Base-by-base conservation (phyloP, 1,140 invertebrate species). In the Hirudo medicinalis region DNA sequence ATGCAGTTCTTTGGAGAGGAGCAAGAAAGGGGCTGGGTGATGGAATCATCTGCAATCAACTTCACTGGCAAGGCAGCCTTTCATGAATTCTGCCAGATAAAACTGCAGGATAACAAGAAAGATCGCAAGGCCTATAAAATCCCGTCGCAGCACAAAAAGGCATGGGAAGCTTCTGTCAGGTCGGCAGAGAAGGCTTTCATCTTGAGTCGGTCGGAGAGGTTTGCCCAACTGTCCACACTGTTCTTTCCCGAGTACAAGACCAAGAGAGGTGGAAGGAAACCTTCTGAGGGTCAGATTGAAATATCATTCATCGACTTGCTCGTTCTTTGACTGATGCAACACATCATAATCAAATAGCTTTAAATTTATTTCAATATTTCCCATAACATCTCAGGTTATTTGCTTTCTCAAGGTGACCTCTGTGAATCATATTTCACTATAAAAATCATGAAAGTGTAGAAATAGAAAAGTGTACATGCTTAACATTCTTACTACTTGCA, bases 1-100 rank as follows among this genome's bases (percentile, higher is more conserved):
- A 89, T 92, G 0, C 87, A 88, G 74, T 94, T 91, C 80, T 92
- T 93, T 82, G 91, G 89, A 13, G 89, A 92, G 78, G 89, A 88
- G 77, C 89, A 87, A 6, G 86, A 89, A 54, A 84, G 89, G 67
- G 87, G 89, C 74, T 94, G 91, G 91, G 86, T 91, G 1, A 80
- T 82, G 6, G 81, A 85, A 6, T 85, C 79, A n/a, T 84, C 86
- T 78, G 79, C 90, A 17, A 83, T 91, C 73, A 82, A 85, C 49
- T 93, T 88, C 79, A 79, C 83, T 36, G 88, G 87, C 4, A 82
- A 85, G 27, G 81, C 86, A 19, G 85, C 88, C 73, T 89, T 89
- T 81, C 81, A 87, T 54, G 82, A 83, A 53, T 76, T 76, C 72
- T 77, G 76, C 0, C 69, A 77, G 67, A 63, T 75, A 22, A 73